These are phyloP conservation scores for Gambelia wislizenii DNA, from an alignment of 2,797 vertebrate species.

Conservation along the genomic window DNA sequence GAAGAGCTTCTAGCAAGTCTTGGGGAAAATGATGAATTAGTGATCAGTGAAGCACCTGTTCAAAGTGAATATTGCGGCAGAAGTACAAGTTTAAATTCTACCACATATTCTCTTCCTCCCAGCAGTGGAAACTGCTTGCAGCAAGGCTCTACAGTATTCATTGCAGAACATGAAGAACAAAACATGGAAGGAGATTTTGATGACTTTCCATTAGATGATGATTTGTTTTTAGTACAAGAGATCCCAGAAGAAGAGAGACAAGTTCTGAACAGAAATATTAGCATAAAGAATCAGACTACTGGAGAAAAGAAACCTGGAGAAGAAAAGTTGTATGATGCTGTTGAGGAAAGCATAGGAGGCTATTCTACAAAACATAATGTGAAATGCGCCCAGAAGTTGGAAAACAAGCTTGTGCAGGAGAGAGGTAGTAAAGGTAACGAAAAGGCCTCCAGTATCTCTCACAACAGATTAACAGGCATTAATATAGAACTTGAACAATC, in stretches of 20 bases:
- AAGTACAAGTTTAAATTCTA: constrained; percentile 67
- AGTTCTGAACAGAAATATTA: constrained; percentile 44
- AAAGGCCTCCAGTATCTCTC: constrained; percentile 38
- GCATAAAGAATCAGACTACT: constrained; percentile 42
- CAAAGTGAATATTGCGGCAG: constrained; percentile 85
- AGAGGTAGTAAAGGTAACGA: constrained; percentile 29
- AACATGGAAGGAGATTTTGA: constrained; percentile 84
- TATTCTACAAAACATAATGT: constrained; percentile 29
- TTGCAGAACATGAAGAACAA: constrained; percentile 47
- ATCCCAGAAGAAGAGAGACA: constrained; percentile 66
- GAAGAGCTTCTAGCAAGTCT: constrained; percentile 90
- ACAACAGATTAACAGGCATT: constrained; percentile 41
- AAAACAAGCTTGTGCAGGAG: constrained; percentile 40
- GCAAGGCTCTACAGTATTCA: constrained; percentile 42
- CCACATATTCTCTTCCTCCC: constrained; percentile 44
- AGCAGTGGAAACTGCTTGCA: constrained; percentile 44
- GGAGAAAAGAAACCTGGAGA: constrained; percentile 43
- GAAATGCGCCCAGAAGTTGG: background rate
- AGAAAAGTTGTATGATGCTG: constrained; percentile 36
- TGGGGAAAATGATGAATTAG: constrained; percentile 78
- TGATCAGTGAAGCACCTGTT: constrained; percentile 52
- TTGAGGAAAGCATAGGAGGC: constrained; percentile 31
- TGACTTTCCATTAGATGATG: constrained; percentile 87
- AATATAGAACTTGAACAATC: constrained; percentile 49
- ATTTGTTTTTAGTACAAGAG: constrained; percentile 82